A percentile compares a stretch with the other conserved stretches of the same genome.
Evolutionary conservation across 2,888 invertebrate species (phyloP).

Genomic region (Lycophotia porphyrea): DNA sequence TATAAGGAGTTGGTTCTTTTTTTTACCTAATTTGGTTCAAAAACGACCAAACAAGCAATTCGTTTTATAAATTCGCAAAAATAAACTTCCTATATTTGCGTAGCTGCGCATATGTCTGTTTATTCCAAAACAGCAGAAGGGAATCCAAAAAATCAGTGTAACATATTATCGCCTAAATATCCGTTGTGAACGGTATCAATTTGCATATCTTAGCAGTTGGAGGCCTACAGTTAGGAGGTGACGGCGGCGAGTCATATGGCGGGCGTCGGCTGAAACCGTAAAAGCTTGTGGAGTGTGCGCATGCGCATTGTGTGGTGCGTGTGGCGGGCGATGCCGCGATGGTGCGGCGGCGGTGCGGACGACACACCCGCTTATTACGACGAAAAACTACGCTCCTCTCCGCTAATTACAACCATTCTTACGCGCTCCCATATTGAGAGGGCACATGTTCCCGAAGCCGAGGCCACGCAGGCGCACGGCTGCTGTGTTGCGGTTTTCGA

Average conservation of each 20-base stretch:
- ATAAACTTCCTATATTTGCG: neutral
- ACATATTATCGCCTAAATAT: constrained; percentile 34
- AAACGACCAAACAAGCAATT: neutral
- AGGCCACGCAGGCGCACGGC: constrained; percentile 82
- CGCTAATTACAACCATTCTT: constrained; percentile 82
- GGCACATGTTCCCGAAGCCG: constrained; percentile 82
- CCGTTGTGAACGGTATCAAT: constrained; percentile 40
- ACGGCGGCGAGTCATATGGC: constrained; percentile 81
- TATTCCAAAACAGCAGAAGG: constrained; percentile 16
- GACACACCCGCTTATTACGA: constrained; percentile 78
- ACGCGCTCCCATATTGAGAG: constrained; percentile 78
- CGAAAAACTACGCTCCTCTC: constrained; percentile 74
- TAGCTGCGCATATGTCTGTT: neutral
- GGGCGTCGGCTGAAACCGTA: constrained; percentile 85
- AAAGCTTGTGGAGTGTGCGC: constrained; percentile 78
- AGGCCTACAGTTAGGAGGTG: constrained; percentile 69
- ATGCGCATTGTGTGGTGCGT: constrained; percentile 72
- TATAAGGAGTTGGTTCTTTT: neutral
- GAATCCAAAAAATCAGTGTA: constrained; percentile 44
- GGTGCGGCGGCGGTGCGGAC: constrained; percentile 28
- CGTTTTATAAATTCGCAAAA: neutral
- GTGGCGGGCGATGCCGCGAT: constrained; percentile 7
- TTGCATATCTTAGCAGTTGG: constrained; percentile 61
- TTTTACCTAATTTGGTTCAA: neutral
- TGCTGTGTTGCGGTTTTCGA: constrained; percentile 85